Conservation (phyloP, 2,797 vertebrate genomes). For the Lithobates sylvaticus region DNA sequence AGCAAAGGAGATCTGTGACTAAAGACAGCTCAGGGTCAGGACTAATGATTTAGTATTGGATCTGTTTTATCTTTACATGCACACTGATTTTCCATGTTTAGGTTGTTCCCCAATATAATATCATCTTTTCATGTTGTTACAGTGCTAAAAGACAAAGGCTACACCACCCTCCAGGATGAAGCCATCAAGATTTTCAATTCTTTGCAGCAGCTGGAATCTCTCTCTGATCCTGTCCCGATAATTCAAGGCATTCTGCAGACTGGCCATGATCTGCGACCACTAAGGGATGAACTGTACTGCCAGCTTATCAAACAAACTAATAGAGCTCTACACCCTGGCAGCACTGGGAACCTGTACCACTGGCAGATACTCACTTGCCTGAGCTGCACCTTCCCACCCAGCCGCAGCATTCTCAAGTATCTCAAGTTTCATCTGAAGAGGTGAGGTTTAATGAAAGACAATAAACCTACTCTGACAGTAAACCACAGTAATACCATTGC, state of each 20-base stretch:
- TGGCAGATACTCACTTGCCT: slow-evolving; percentile 94
- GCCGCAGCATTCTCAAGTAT: slow-evolving; percentile 89
- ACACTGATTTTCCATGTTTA: no score
- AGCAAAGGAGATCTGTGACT: no score
- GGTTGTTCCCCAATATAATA: background rate
- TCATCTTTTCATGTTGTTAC: slow-evolving; percentile 16
- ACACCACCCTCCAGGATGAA: slow-evolving; percentile 92
- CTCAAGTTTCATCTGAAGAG: slow-evolving; percentile 97
- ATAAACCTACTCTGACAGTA: no score
- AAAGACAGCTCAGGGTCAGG: no score
- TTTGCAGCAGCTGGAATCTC: slow-evolving; percentile 91
- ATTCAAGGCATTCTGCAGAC: slow-evolving; percentile 93
- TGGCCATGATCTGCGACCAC: slow-evolving; percentile 87
- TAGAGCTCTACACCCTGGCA: slow-evolving; percentile 82
- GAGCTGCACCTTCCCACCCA: slow-evolving; percentile 90
- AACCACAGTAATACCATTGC: no score
- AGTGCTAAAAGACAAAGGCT: slow-evolving; percentile 87
- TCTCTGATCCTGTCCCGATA: slow-evolving; percentile 86
- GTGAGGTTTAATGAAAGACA: slow-evolving; percentile 69
- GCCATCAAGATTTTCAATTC: slow-evolving; percentile 93
- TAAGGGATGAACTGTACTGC: slow-evolving; percentile 95
- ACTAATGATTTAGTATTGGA: no score
- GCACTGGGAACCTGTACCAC: slow-evolving; percentile 83
- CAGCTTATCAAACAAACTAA: slow-evolving; percentile 97
- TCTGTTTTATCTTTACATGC: no score